Percentiles rank a stretch among this genome's conserved stretches.
Conservation (phyloP, 2,113 vertebrate genomes). For the Arenaria interpres region DNA sequence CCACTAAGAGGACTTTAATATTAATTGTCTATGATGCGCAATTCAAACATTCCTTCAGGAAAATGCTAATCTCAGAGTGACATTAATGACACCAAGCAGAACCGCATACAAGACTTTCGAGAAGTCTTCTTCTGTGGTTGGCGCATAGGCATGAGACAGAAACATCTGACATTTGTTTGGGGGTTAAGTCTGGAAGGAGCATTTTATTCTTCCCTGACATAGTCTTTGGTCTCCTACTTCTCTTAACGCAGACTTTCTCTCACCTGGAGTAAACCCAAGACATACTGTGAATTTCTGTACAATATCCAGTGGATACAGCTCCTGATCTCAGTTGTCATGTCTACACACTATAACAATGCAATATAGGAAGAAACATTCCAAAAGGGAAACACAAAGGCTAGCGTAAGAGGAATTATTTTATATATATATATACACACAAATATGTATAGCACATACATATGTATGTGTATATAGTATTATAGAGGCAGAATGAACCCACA, state of each 20-base stretch:
- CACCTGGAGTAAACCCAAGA: background rate
- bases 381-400: background rate
- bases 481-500: background rate
- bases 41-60: background rate
- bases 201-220: background rate
- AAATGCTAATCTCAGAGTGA: background rate
- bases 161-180: background rate
- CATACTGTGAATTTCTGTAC: background rate
- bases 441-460: fast-evolving
- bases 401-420: background rate
- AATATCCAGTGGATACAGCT: background rate
- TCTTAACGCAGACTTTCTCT: background rate
- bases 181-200: background rate
- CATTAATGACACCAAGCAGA: background rate
- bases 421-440: fast-evolving
- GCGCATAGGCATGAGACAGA: background rate
- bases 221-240: background rate
- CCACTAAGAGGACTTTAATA: background rate
- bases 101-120: background rate
- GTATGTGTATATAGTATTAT: fast-evolving
- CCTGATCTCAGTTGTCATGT: background rate
- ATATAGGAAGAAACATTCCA: background rate
- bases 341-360: background rate
- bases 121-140: background rate
- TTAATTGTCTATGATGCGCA: background rate